Evolutionary conservation across 2,888 invertebrate species (phyloP), one percentile per base, ranked within the genome.

Genomic region (Frankliniella intonsa): DNA sequence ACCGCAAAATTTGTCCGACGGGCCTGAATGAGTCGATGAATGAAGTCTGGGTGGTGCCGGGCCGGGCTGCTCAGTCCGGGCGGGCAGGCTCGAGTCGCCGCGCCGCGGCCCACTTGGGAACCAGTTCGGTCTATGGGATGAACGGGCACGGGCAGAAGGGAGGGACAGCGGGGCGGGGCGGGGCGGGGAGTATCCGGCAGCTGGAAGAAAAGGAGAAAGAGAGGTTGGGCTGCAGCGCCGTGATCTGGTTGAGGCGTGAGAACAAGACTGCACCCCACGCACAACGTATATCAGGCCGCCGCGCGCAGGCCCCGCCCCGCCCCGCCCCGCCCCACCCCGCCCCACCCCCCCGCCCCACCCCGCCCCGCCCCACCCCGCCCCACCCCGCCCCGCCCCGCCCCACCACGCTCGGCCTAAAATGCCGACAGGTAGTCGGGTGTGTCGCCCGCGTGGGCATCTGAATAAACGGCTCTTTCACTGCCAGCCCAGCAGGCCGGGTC

Each of bases 41-140:
- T 38, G 38, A 38, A 38, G 38, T 38, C 38, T 38, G 38, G 38
- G 38, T 38, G 38, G 38, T 62, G 62, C 62, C 62, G 55, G 38
- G 5, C 38, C 38, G 38, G 38, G 38, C 3, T 38, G 55, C 12
- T 5, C 55, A 55, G 14, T 11, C 22, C 69, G 22, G 69, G 65
- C n/a, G 69, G 69, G 12, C 69, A 2, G 55, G 10, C 69, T 25
- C 25, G 69, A 19, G 55, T 25, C 69, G 25, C 25, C 10, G 69
- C 69, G 25, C 25, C 10, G 69, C 69, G 69, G 69, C 69, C 69
- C 69, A 76, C 69, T 76, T 76, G 25, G 22, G 69, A 25, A 76
- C 69, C 69, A 76, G 69, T 76, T 76, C 69, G 25, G 69, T 62
- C 62, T 14, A 62, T 62, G 62, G 62, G 62, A 62, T n/a, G 62